A percentile compares a stretch with the other conserved stretches of the same genome.
Evolutionary conservation across 2,888 invertebrate species (phyloP).

Genomic region (Colostygia pectinataria): DNA sequence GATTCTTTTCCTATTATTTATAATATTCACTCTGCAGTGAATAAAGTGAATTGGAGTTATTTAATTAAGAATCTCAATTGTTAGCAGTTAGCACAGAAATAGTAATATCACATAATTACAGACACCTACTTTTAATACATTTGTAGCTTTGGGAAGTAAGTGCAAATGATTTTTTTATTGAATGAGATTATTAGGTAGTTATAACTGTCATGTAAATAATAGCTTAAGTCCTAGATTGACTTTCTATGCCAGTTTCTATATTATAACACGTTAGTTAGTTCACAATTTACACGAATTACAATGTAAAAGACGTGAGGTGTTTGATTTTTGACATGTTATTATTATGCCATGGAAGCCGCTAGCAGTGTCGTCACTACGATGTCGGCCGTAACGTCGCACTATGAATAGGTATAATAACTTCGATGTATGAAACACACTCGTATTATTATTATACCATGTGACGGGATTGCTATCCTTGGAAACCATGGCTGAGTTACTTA

Average conservation of each 20-base stretch:
- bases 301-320: conserved; percentile 19
- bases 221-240: conserved; percentile 62
- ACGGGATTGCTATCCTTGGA: neutral
- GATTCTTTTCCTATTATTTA: conserved; percentile 27
- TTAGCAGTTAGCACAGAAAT: conserved; percentile 25
- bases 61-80: conserved; percentile 56
- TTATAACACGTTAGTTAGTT: conserved; percentile 45
- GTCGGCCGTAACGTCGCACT: neutral
- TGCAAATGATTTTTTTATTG: conserved; percentile 60
- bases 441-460: neutral
- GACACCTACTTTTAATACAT: conserved; percentile 25
- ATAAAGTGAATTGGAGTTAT: conserved; percentile 35
- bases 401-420: no score
- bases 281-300: conserved; percentile 40
- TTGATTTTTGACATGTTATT: conserved; percentile 33
- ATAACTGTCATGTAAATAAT: conserved; percentile 72
- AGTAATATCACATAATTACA: conserved; percentile 24
- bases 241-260: conserved; percentile 59
- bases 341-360: conserved; percentile 19
- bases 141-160: conserved; percentile 65
- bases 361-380: neutral
- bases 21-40: conserved; percentile 10
- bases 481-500: neutral
- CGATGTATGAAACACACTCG: no score
- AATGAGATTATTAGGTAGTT: conserved; percentile 77